Percentiles rank a stretch among this genome's conserved stretches.
Conservation (phyloP, 2,797 vertebrate genomes). For the Phrynocephalus forsythii region DNA sequence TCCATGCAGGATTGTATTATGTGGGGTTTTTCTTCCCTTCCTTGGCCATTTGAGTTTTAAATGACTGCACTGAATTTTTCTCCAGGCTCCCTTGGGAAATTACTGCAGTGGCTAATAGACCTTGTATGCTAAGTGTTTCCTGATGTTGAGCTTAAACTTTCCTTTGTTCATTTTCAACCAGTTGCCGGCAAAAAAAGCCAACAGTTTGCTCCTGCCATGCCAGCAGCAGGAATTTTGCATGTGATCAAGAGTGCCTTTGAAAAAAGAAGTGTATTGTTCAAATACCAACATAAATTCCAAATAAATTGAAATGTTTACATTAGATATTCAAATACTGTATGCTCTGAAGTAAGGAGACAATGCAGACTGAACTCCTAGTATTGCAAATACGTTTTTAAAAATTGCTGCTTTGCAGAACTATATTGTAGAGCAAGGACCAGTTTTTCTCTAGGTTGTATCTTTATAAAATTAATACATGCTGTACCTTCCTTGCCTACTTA, state of each 20-base stretch:
- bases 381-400: background rate
- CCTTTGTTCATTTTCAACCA: background rate
- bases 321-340: background rate
- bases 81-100: background rate
- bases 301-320: background rate
- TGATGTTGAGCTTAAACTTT: background rate
- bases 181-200: constrained; percentile 26
- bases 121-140: background rate
- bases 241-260: constrained; percentile 22
- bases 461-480: background rate
- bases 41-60: constrained; percentile 10
- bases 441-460: background rate
- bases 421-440: background rate
- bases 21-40: background rate
- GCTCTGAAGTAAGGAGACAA: background rate
- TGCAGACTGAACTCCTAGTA: background rate
- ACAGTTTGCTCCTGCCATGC: constrained; percentile 18
- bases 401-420: constrained; percentile 17
- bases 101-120: constrained; percentile 10
- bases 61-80: constrained; percentile 32
- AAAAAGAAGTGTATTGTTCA: background rate
- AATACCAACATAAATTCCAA: constrained; percentile 25
- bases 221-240: constrained; percentile 1
- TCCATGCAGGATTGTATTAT: background rate
- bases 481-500: background rate